phyloP scores from a whole-genome alignment of 2,113 vertebrate genomes.

The Pterocles burchelli region DNA sequence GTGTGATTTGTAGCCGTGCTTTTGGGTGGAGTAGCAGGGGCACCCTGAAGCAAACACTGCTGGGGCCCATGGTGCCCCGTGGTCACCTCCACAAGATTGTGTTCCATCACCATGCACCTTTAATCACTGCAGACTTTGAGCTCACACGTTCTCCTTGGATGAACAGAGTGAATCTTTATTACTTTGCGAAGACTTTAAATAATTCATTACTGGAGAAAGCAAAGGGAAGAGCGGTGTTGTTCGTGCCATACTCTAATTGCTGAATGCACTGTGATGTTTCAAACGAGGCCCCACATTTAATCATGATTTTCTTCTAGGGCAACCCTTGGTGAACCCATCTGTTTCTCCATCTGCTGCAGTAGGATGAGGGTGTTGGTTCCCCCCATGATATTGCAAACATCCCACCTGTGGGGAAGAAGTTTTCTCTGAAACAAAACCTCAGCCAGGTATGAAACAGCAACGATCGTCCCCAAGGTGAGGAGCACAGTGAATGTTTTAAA shows the following conservation, averaged over 20 bases:
- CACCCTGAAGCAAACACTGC: background rate
- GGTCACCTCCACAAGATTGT: background rate
- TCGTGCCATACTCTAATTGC: background rate
- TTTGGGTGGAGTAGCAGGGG: background rate
- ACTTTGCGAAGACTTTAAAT: background rate
- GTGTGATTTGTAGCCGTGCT: background rate
- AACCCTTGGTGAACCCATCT: background rate
- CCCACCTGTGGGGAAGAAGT: conserved; percentile 71
- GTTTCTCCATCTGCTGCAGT: background rate
- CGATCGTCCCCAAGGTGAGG: conserved; percentile 38
- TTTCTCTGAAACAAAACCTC: conserved; percentile 66
- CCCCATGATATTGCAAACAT: conserved; percentile 63
- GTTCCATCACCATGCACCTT: background rate
- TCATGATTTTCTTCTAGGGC: background rate
- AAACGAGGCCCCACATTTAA: background rate
- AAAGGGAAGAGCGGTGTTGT: background rate
- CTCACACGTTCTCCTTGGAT: background rate
- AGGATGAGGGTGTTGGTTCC: background rate
- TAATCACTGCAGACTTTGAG: background rate
- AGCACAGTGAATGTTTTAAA: conserved; percentile 79
- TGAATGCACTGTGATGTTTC: background rate
- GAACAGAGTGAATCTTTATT: background rate
- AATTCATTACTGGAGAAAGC: background rate
- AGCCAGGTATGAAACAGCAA: conserved; percentile 69
- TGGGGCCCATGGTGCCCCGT: fast-evolving